Base-by-base conservation (phyloP, 64 coral and sea anemone species). In the Platygyra sinensis region DNA sequence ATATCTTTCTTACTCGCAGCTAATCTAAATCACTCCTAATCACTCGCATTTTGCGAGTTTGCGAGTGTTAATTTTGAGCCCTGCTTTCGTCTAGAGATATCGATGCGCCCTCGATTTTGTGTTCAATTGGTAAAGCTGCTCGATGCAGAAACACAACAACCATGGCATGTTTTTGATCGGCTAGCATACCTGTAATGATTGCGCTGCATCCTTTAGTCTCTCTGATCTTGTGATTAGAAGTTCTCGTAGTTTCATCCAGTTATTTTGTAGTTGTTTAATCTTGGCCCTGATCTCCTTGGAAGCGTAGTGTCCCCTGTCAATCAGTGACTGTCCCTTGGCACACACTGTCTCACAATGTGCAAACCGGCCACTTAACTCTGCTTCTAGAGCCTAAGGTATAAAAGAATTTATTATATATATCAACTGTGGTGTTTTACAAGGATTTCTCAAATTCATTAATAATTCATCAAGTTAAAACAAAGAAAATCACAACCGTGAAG, bases 241-340 rank as follows among this genome's bases (percentile, higher is more conserved):
- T 88, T 98, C 96, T 42, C 89, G 81, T 19, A 98, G 71, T 74
- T 91, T 91, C 64, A 93, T 95, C 89, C 90, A 98, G 76, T 95
- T 98, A 12, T 75, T 84, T 29, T 95, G 96, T 25, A 95, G 75
- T 63, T 95, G 96, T 87, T 98, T 98, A 6, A 98, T 94, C 89
- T 98, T 98, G 49, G 87, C 86, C 67, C 92, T 94, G 27, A 98
- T 98, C 69, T 98, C 96, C 50, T 95, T 98, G 24, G 96, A 94
- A 27, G 90, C 93, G 72, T 92, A 98, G 63, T 98, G 96, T 22
- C 75, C 80, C 52, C 77, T 77, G 25, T 95, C 96, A 55, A 98
- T 76, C 76, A 98, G 61, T 15, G 86, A 86, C 31, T 98, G 93
- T 69, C 90, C 96, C 62, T 95, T 95, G 12, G 90, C 87, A 78